Evolutionary conservation across 2,888 invertebrate genomes (phyloP).

Genomic region (Cinara cedri): DNA sequence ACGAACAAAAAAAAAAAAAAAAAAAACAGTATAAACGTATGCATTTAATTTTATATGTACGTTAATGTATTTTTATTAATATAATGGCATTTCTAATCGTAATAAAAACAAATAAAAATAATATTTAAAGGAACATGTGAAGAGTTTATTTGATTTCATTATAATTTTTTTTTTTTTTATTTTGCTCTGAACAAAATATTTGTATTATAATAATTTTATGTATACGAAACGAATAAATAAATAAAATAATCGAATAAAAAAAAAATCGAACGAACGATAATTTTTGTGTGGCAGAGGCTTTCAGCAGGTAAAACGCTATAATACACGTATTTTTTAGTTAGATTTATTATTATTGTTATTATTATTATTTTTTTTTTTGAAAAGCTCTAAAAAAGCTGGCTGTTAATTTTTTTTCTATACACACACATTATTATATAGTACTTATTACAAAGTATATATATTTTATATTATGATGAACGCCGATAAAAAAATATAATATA

Average conservation of each 20-base stretch:
- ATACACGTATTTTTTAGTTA: constrained; percentile 54
- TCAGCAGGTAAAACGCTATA: constrained; percentile 56
- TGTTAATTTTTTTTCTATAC: constrained; percentile 28
- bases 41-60: constrained; percentile 13
- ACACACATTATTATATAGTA: constrained; percentile 17
- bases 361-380: constrained; percentile 31
- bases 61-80: background rate
- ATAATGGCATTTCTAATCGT: background rate
- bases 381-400: constrained; percentile 32
- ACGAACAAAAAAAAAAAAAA: background rate
- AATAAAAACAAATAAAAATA: background rate
- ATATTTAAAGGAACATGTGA: background rate
- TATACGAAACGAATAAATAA: constrained; percentile 6
- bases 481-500: background rate
- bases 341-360: constrained; percentile 32
- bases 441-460: constrained; percentile 12
- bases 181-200: background rate
- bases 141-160: background rate
- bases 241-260: background rate
- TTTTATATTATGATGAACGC: background rate
- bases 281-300: constrained; percentile 51
- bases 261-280: background rate
- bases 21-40: background rate
- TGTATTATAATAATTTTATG: constrained; percentile 7
- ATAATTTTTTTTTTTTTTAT: too few species aligned